Evolutionary conservation across 2,797 vertebrate genomes (phyloP), one percentile per base, ranked within the genome.

Genomic region (Leptoclinus maculatus): DNA sequence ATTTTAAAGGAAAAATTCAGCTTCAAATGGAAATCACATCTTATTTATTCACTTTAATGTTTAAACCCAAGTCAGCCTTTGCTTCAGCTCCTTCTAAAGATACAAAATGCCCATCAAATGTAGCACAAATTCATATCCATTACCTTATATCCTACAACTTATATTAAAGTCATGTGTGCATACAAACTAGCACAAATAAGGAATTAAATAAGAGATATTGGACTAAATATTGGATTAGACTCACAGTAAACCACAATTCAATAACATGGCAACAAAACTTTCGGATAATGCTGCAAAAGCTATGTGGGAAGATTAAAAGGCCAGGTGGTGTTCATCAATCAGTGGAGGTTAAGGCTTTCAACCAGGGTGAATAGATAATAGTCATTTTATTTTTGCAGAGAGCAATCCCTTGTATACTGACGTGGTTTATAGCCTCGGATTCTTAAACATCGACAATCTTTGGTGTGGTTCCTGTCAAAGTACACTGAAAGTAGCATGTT

Each of bases 1-100:
- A n/a, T 36, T 51, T 53, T 13, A 29, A 69, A 43, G 3, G 27
- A 51, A 34, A 16, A 1, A 2, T 39, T 38, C 23, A 11, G 14
- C 29, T 66, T 47, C 19, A 34, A 47, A 67, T 51, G 56, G 56
- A 68, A 76, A n/a, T 36, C 32, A 38, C 47, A 25, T 36, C 19
- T 54, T 32, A 32, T 12, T 32, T 45, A 16, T 2, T 45, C 1
- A 27, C 0, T 38, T 43, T 27, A 25, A 36, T 49, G 21, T 75
- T 47, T 25, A 47, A 63, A 60, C 17, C 34, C 9, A 58, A 23
- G 57, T 43, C 57, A 58, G 41, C 19, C 14, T 38, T 47, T n/a
- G 54, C 5, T 19, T 56, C 29, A 63, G 7, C 58, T 51, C n/a
- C 49, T 45, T 12, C 16, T 41, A 45, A 21, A 67, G 25, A n/a